Percentiles rank a stretch among this genome's conserved stretches.
Conservation (phyloP, 2,113 vertebrate species). For the Petrocephalus microphthalmus region DNA sequence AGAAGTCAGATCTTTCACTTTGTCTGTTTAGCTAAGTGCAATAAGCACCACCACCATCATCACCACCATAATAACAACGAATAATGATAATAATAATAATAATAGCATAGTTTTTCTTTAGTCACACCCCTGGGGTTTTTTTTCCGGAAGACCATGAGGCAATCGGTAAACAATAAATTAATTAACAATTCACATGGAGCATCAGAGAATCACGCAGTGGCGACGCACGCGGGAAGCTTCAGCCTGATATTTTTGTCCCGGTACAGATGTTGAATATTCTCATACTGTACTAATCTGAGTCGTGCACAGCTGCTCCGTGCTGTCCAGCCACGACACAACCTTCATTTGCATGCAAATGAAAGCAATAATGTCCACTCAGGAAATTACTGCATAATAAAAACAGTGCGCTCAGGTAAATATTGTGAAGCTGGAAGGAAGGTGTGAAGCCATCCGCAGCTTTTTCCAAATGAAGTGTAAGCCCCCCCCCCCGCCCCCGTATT, state of each 20-base stretch:
- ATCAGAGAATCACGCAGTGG: not conserved
- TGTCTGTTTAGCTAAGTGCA: not conserved
- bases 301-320: not conserved
- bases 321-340: not conserved
- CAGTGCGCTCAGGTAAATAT: conserved; percentile 1
- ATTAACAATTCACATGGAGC: not conserved
- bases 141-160: not conserved
- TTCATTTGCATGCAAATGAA: conserved; percentile 14
- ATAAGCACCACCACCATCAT: not conserved
- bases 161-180: not conserved
- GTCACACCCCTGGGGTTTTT: not conserved
- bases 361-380: conserved; percentile 11
- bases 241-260: not conserved
- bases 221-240: not conserved
- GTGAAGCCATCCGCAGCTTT: conserved; percentile 1
- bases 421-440: conserved; percentile 2
- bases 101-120: not conserved
- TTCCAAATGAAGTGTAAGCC: not conserved
- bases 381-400: conserved; percentile 11
- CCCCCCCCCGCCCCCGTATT: not conserved
- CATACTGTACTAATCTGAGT: not conserved
- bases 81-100: not conserved
- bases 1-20: not conserved
- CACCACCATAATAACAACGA: not conserved
- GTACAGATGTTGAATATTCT: not conserved